Base-by-base conservation (phyloP, 2,797 vertebrate species). In the Onychomys torridus region DNA sequence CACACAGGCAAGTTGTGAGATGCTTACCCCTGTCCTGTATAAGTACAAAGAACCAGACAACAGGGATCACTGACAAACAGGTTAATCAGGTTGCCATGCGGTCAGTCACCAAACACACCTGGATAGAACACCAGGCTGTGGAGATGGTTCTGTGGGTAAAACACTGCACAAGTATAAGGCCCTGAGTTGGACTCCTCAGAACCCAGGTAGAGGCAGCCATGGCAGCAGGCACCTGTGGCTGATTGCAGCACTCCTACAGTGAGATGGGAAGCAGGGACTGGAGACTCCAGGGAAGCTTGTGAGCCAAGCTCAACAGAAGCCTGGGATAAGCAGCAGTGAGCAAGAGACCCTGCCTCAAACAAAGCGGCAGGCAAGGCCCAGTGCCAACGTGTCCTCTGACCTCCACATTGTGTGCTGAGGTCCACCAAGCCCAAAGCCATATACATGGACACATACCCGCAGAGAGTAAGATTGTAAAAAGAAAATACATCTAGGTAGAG, bases 91-190 rank as follows among this genome's bases (percentile, higher is more conserved):
- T 19, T 83, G 46, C 59, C 65, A 76, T 69, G 81, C 32, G 46
- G 87, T 93, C 89, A 82, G 43, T 96, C 93, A 89, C 67, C 67
- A 95, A 49, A 78, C 67, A 67, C n/a, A 57, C 43, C 21, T 4
- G 49, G 11, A 29, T 4, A 69, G 46, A 52, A 19, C 46, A 71
- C 69, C 0, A 2, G n/a, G 67, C n/a, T 57, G 43, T 29, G 25
- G n/a, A 19, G 27, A 57, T 40, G 27, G 52, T 13, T 88, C n/a
- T 3, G n/a, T 59, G 69, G 14, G 52, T 32, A 25, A 73, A 43
- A 19, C 67, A 29, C 5, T 1, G 13, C 7, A 34, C 8, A 57
- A 6, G 25, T 29, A 21, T 73, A n/a, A 73, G 49, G 67, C 12
- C 52, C n/a, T 57, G 85, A 88, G 25, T 40, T 75, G 6, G 0